Evolutionary conservation across 2,888 invertebrate species (phyloP).

Genomic region (Agrotis clavis): DNA sequence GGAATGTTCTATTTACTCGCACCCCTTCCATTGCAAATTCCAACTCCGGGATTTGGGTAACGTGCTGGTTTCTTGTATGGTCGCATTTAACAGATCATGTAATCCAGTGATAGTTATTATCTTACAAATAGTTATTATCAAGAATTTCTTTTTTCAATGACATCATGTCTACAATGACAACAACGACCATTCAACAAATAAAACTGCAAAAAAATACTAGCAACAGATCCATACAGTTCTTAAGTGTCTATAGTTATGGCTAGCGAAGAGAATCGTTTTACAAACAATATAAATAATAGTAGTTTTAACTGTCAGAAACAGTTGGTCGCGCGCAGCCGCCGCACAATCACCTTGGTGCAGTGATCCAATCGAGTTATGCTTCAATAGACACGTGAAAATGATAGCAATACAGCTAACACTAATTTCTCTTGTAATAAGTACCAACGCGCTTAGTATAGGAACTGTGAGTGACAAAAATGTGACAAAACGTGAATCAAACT

Average conservation of each 20-base stretch:
- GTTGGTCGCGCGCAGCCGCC: constrained; percentile 81
- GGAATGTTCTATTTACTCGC: not conserved
- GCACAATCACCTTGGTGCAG: constrained; percentile 68
- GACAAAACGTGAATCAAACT: constrained; percentile 76
- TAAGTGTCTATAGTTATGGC: constrained; percentile 66
- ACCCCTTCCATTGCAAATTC: not conserved
- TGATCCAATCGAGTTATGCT: constrained; percentile 65
- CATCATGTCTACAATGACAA: constrained; percentile 15
- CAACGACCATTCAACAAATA: constrained; percentile 32
- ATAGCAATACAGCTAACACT: constrained; percentile 62
- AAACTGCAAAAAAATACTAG: not conserved
- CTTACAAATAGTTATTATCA: too few relatives aligned
- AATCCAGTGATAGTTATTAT: too few relatives aligned
- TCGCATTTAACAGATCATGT: not conserved
- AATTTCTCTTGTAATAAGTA: constrained; percentile 68
- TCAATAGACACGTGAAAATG: constrained; percentile 65
- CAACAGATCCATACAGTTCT: constrained; percentile 77
- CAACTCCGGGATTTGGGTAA: not conserved
- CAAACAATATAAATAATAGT: constrained; percentile 91
- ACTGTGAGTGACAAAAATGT: constrained; percentile 79
- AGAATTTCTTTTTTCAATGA: too few relatives aligned
- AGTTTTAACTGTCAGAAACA: constrained; percentile 78
- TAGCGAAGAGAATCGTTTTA: constrained; percentile 83
- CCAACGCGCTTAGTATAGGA: constrained; percentile 76
- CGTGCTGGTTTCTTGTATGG: too few relatives aligned